Base-by-base conservation (phyloP, 2,888 invertebrate species). In the Andrena chrysosceles region DNA sequence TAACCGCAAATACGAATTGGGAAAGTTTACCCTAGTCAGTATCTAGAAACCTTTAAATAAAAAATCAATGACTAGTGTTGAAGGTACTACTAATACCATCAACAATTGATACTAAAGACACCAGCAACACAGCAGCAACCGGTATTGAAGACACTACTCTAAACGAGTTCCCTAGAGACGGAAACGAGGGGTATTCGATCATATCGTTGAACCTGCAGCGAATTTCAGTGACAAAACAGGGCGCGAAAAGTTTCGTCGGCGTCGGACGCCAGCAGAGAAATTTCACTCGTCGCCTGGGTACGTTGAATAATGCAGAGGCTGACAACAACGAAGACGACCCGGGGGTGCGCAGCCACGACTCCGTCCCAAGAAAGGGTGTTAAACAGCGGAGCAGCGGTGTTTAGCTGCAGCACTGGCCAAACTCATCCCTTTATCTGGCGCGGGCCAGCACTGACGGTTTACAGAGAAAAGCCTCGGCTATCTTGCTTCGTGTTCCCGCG, bases 221-320 rank as follows among this genome's bases (percentile, higher is more conserved):
- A 35, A 67, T 83, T 82, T 74, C 67, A 26, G 42, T 35, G 52
- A 52, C 67, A 59, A 73, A 77, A 77, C 54, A 56, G 6, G 63
- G 33, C n/a, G 66, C 23, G 52, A 35, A 77, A 85, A 77, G 77
- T 79, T 85, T 80, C 54, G 13, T 26, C 13, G 67, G 64, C 70
- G 76, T 59, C 76, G 76, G 62, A 64, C 68, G 70, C 62, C 63
- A 67, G 56, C 8, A 42, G 72, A 62, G 76, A 81, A 86, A 83
- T 83, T 83, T 85, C 78, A 75, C 66, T 73, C 81, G 67, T 49
- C 66, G 63, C 52, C 35, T 42, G 48, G 72, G 42, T 66, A 56
- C 77, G 86, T 87, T 88, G 88, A 87, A 85, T 87, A 89, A 89
- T 88, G 84, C 81, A 86, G 68, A 60, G 66, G 81, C 67, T 26